phyloP scores from a whole-genome alignment of 2,113 vertebrate species.

The Antechinus stuartii region DNA sequence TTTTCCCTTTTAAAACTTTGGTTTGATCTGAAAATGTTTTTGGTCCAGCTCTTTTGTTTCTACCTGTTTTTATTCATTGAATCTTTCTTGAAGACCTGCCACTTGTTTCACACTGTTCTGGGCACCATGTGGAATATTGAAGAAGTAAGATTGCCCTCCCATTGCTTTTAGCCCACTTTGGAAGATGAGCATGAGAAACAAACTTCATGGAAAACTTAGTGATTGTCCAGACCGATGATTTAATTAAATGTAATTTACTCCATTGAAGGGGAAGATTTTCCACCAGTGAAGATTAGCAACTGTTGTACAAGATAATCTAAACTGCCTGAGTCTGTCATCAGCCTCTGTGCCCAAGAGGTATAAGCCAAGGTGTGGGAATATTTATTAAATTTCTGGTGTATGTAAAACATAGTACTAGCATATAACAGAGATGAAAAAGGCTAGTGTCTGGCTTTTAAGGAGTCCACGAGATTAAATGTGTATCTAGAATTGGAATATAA shows the following conservation, averaged over 20 bases:
- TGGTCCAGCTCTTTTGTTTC: not conserved
- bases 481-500: not conserved
- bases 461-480: not conserved
- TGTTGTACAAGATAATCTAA: not conserved
- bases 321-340: not conserved
- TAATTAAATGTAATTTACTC: not conserved
- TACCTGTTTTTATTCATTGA: not conserved
- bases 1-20: constrained; percentile 67
- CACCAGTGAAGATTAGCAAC: not conserved
- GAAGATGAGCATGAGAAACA: not conserved
- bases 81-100: not conserved
- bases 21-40: not conserved
- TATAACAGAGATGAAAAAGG: not conserved
- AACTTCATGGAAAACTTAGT: not conserved
- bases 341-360: not conserved
- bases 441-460: not conserved
- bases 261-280: not conserved
- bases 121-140: not conserved
- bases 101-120: not conserved
- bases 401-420: not conserved
- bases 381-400: not conserved
- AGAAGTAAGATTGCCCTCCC: not conserved
- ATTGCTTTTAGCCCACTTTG: not conserved
- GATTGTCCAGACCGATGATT: not conserved
- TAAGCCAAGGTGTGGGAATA: not conserved